These are phyloP conservation scores for Peromyscus maniculatus DNA, from an alignment of 2,113 vertebrate species.

Conservation along the genomic window DNA sequence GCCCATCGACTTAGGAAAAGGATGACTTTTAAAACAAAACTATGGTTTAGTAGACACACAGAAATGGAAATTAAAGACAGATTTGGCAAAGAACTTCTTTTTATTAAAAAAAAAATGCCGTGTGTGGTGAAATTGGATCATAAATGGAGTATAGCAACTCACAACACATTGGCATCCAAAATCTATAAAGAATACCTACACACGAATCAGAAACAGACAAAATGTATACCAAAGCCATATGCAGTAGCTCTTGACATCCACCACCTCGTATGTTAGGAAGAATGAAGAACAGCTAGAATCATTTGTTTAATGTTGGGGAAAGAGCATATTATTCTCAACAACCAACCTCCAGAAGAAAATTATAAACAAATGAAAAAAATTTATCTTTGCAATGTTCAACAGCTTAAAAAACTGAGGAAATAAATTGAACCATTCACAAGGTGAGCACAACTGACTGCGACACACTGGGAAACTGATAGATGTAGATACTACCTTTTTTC, in stretches of 20 bases:
- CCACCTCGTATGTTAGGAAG: not conserved
- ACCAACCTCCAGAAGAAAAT: not conserved
- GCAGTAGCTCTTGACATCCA: not conserved
- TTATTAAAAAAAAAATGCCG: not conserved
- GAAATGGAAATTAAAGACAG: not conserved
- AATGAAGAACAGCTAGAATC: not conserved
- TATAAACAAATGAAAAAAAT: not conserved
- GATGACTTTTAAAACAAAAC: not conserved
- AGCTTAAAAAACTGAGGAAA: conserved; percentile 15
- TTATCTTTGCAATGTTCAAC: not conserved
- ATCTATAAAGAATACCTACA: conserved; percentile 43
- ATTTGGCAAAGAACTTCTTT: conserved; percentile 23
- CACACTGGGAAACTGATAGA: not conserved
- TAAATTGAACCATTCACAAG: conserved; percentile 16
- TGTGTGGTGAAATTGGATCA: not conserved
- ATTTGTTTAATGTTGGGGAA: not conserved
- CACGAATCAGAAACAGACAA: not conserved
- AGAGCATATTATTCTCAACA: not conserved
- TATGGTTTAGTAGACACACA: not conserved
- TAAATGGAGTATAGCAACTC: not conserved
- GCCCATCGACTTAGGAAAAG: not conserved
- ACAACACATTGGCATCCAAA: not conserved
- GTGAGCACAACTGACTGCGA: not conserved
- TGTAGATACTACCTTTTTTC: not conserved
- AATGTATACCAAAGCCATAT: not conserved